These are phyloP conservation scores for Myotis brandtii DNA, from an alignment of 2,113 vertebrate species.

Conservation along the genomic window DNA sequence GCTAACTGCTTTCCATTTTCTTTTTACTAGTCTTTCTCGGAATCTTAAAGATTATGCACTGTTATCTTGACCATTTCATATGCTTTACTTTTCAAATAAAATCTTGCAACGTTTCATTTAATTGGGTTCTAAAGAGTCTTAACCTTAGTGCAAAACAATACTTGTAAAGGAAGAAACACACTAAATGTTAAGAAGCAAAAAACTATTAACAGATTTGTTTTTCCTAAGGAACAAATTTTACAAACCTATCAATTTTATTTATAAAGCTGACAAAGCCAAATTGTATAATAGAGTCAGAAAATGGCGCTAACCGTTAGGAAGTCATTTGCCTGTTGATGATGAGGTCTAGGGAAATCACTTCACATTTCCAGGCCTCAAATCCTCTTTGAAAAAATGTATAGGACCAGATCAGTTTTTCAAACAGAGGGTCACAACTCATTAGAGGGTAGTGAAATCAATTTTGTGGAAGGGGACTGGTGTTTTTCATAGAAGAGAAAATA, in stretches of 20 bases:
- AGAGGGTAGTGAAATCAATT: constrained; percentile 24
- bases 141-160: constrained; percentile 48
- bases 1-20: constrained; percentile 69
- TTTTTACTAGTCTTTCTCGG: constrained; percentile 61
- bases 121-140: background rate
- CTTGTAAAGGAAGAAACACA: constrained; percentile 47
- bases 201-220: constrained; percentile 5
- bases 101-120: constrained; percentile 13
- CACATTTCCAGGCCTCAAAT: background rate
- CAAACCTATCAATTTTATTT: constrained; percentile 49
- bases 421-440: background rate
- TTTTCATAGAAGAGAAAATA: constrained; percentile 47
- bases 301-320: background rate
- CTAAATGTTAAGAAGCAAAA: constrained; percentile 46
- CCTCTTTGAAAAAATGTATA: constrained; percentile 19
- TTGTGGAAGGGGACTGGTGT: background rate
- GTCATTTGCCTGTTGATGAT: background rate
- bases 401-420: background rate
- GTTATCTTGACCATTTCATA: constrained; percentile 26
- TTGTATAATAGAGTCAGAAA: background rate
- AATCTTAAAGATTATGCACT: constrained; percentile 5
- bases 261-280: constrained; percentile 31
- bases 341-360: constrained; percentile 12
- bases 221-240: constrained; percentile 53
- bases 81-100: constrained; percentile 61